Percentiles rank a stretch among this genome's conserved stretches.
Evolutionary conservation across 2,888 invertebrate species (phyloP).

Genomic region (Drosophila mimica): DNA sequence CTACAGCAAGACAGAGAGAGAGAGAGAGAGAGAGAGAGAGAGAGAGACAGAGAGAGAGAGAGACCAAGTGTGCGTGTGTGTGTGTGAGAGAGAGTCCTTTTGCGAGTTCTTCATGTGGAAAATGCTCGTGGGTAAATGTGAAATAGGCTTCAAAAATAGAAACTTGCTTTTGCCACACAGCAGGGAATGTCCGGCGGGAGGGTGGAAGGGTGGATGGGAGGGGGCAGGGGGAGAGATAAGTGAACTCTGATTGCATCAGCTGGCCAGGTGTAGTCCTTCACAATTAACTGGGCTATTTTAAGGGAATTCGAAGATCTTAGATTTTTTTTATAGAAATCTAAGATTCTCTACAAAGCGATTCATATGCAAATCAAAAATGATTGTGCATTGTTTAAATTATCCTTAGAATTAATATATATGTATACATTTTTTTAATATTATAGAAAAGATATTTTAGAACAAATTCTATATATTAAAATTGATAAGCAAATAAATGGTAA

Average conservation of each 20-base stretch:
- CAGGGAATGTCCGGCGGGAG: constrained; percentile 1
- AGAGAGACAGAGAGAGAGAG: constrained; percentile 9
- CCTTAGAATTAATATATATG: background rate
- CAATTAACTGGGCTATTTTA: constrained; percentile 2
- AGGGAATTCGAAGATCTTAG: background rate
- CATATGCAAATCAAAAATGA: background rate
- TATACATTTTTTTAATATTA: background rate
- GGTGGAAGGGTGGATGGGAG: background rate
- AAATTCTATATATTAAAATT: background rate
- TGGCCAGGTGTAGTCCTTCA: constrained; percentile 34
- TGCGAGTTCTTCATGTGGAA: constrained; percentile 60
- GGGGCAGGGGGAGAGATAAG: constrained; percentile 1
- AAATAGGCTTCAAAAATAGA: constrained; percentile 35
- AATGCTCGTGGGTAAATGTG: constrained; percentile 50
- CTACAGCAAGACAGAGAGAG: constrained; percentile 21
- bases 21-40: constrained; percentile 5
- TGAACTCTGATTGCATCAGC: constrained; percentile 51
- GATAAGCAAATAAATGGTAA: background rate
- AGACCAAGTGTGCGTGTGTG: constrained; percentile 1
- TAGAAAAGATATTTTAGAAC: background rate
- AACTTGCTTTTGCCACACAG: constrained; percentile 43
- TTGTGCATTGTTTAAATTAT: background rate
- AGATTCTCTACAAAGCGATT: background rate
- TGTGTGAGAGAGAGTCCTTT: constrained; percentile 37
- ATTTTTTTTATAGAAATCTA: background rate